These are phyloP conservation scores for Sussaba pulchella DNA, from an alignment of 2,888 invertebrate species.

Conservation along the genomic window DNA sequence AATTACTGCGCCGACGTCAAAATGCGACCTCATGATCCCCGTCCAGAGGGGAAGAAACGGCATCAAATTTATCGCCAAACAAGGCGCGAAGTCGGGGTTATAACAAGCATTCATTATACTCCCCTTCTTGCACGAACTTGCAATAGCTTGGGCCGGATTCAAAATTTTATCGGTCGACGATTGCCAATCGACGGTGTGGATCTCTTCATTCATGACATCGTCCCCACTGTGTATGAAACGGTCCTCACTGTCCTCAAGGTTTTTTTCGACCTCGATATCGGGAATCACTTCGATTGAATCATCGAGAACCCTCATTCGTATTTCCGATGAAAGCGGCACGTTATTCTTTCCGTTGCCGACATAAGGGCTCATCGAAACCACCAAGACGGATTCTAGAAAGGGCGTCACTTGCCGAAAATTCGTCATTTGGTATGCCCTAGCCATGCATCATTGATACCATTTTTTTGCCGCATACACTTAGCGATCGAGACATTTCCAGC, in stretches of 20 bases:
- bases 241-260: too few relatives aligned
- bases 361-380: constrained; percentile 59
- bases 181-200: constrained; percentile 38
- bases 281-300: constrained; percentile 49
- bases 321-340: constrained; percentile 47
- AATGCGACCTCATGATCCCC: constrained; percentile 62
- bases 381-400: constrained; percentile 64
- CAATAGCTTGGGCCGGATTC: constrained; percentile 36
- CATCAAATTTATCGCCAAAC: constrained; percentile 55
- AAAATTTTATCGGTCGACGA: constrained; percentile 59
- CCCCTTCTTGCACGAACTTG: constrained; percentile 51
- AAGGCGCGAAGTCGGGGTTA: constrained; percentile 53
- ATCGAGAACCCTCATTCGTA: constrained; percentile 50
- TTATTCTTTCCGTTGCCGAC: constrained; percentile 54
- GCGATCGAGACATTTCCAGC: constrained; percentile 57
- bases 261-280: too few relatives aligned
- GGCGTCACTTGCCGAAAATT: constrained; percentile 35
- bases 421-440: constrained; percentile 63
- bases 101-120: constrained; percentile 61
- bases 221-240: neutral
- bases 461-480: constrained; percentile 37
- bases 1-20: constrained; percentile 44
- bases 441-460: constrained; percentile 60
- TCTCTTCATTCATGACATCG: neutral
- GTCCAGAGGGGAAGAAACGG: constrained; percentile 65